These are phyloP conservation scores for Papilio demoleus DNA, from an alignment of 2,888 invertebrate species.

Conservation along the genomic window DNA sequence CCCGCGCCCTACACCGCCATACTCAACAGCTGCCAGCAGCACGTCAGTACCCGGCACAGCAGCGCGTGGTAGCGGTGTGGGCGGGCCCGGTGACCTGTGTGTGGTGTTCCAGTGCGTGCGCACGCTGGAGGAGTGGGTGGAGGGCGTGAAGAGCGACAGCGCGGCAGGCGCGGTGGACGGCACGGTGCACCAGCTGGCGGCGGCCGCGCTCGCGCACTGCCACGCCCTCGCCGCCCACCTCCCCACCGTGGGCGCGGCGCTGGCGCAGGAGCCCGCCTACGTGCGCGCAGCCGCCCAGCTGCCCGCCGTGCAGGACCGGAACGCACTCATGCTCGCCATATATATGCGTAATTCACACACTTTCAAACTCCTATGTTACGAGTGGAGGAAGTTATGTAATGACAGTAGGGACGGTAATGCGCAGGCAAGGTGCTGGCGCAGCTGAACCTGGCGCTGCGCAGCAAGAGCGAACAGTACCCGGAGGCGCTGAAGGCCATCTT, in stretches of 20 bases:
- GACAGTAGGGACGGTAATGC: neutral
- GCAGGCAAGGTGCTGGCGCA: slow-evolving; percentile 96
- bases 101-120: slow-evolving; percentile 87
- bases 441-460: slow-evolving; percentile 93
- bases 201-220: slow-evolving; percentile 95
- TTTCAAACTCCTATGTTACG: too few relatives aligned
- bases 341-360: slow-evolving; percentile 88
- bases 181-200: slow-evolving; percentile 98
- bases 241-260: slow-evolving; percentile 85
- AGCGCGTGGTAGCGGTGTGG: neutral
- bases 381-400: neutral
- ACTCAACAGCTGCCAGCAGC: slow-evolving; percentile 57
- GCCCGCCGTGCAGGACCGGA: slow-evolving; percentile 58
- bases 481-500: slow-evolving; percentile 96
- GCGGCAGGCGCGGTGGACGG: slow-evolving; percentile 97
- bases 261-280: slow-evolving; percentile 67
- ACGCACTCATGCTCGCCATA: slow-evolving; percentile 87
- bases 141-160: slow-evolving; percentile 90
- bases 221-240: slow-evolving; percentile 92
- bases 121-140: slow-evolving; percentile 96
- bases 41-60: slow-evolving; percentile 51
- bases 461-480: slow-evolving; percentile 95
- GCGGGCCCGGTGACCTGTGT: neutral
- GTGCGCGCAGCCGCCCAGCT: slow-evolving; percentile 61
- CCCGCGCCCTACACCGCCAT: slow-evolving; percentile 54